Percentiles rank a stretch among this genome's conserved stretches.
Evolutionary conservation across 2,797 vertebrate genomes (phyloP).

Genomic region (Cyprinella venusta): DNA sequence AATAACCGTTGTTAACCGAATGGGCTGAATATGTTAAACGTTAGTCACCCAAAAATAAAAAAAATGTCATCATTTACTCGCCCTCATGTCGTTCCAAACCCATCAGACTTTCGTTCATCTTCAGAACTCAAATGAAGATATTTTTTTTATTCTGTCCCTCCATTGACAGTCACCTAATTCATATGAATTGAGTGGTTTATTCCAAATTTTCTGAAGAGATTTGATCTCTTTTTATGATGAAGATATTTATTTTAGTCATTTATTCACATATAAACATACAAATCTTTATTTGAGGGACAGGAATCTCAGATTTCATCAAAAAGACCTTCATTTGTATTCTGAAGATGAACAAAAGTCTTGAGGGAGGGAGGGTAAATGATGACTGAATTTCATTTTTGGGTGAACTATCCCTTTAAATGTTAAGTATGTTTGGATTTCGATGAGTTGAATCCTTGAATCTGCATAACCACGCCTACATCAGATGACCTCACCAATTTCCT

Average conservation of each 20-base stretch:
- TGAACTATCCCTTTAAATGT: neutral
- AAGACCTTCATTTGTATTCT: neutral
- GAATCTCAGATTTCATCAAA: neutral
- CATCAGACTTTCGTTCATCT: neutral
- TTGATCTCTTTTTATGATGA: neutral
- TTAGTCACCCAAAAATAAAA: neutral
- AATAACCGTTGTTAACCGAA: neutral
- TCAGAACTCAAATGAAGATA: neutral
- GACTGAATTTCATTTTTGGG: neutral
- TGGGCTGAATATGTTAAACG: neutral
- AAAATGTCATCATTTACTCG: neutral
- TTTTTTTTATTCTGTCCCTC: too few relatives aligned
- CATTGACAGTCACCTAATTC: too few relatives aligned
- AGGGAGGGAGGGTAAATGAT: neutral
- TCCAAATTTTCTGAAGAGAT: neutral
- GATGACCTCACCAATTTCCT: neutral
- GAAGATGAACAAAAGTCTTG: neutral
- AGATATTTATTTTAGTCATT: neutral
- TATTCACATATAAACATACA: neutral
- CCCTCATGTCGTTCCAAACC: neutral
- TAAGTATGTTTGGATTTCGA: neutral
- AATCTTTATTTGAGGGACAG: neutral
- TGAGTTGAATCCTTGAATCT: slow-evolving; percentile 2
- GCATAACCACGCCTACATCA: neutral
- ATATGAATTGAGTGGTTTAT: neutral